These are phyloP conservation scores for Perccottus glenii DNA, from an alignment of 2,113 vertebrate species.

Conservation along the genomic window DNA sequence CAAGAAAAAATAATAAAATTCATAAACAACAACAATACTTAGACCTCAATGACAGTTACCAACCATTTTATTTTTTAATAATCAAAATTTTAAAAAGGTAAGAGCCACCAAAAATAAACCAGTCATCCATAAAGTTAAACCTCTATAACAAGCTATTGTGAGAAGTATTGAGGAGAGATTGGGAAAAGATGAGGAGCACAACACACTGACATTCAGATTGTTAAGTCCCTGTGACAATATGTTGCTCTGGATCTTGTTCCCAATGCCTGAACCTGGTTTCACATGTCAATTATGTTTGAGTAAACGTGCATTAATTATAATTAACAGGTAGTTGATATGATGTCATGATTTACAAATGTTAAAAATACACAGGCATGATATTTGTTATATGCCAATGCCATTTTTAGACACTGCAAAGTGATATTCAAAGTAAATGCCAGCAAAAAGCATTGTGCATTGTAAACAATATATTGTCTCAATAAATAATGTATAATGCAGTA, in stretches of 20 bases:
- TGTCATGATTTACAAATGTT: conserved; percentile 7
- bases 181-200: neutral
- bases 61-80: no score
- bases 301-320: neutral
- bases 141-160: no score
- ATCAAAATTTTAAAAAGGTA: no score
- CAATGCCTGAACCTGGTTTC: neutral
- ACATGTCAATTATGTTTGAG: conserved; percentile 12
- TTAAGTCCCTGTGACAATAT: conserved; percentile 11
- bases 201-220: neutral
- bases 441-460: neutral
- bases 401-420: neutral
- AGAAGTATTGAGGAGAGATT: neutral
- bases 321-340: neutral
- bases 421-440: neutral
- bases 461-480: no score
- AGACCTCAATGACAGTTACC: no score
- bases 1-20: neutral
- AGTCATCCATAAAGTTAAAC: no score
- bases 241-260: neutral
- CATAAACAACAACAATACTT: no score
- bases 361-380: neutral
- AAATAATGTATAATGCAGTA: no score
- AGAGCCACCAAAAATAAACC: no score
- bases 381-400: neutral